Percentiles rank a stretch among this genome's conserved stretches.
These are phyloP conservation scores for Galbula dea DNA, from an alignment of 2,113 vertebrate species.

Conservation along the genomic window DNA sequence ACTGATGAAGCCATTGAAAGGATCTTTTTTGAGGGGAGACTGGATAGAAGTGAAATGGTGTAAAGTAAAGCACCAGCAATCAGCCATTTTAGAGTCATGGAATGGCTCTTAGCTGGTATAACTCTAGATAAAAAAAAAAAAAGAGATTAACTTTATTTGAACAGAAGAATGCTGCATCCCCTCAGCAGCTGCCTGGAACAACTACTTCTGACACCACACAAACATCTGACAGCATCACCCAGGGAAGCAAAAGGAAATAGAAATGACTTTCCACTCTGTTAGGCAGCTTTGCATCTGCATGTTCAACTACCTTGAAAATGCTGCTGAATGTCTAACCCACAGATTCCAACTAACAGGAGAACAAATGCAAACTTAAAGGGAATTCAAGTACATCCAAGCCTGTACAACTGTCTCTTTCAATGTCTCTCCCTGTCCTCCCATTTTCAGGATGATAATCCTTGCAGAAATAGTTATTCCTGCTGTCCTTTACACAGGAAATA, in stretches of 20 bases:
- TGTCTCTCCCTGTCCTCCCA: background rate
- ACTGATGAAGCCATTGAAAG: background rate
- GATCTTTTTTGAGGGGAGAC: background rate
- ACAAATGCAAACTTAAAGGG: background rate
- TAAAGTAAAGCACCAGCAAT: background rate
- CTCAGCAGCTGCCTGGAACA: background rate
- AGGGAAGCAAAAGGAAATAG: background rate
- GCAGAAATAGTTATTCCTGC: background rate
- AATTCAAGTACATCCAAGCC: background rate
- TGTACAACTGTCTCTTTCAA: background rate
- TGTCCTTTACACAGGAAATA: background rate
- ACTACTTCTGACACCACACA: background rate
- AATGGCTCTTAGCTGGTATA: background rate
- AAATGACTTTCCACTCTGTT: background rate
- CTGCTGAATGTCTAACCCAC: background rate
- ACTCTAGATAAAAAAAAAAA: background rate
- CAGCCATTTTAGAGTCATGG: background rate
- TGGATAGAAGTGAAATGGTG: background rate
- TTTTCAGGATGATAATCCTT: background rate
- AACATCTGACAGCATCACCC: background rate
- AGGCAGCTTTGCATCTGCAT: background rate
- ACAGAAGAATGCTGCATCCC: background rate
- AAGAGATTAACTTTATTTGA: background rate
- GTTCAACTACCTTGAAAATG: background rate
- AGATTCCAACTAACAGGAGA: background rate